Percentiles rank a stretch among this genome's conserved stretches.
phyloP scores from a whole-genome alignment of 2,888 invertebrate genomes.

The Mythimna lalbum region DNA sequence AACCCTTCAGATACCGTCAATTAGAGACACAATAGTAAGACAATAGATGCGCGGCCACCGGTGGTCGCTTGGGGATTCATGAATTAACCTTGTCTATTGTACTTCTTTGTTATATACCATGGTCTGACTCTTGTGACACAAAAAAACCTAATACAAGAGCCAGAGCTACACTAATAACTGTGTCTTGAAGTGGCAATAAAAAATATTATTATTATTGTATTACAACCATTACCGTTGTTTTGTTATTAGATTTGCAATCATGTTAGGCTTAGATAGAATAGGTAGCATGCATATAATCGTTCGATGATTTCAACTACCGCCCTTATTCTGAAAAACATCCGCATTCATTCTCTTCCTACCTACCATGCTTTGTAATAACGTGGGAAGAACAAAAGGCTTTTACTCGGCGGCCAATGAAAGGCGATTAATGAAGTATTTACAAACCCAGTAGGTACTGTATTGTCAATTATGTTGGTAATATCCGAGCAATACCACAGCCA shows the following conservation, averaged over 20 bases:
- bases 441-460: conserved; percentile 7
- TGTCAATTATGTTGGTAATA: conserved; percentile 34
- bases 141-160: too few species aligned
- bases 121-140: too few species aligned
- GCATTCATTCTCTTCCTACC: conserved; percentile 3
- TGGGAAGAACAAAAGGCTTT: conserved; percentile 5
- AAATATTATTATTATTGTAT: too few species aligned
- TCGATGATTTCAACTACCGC: conserved; percentile 11
- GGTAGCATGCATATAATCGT: conserved; percentile 1
- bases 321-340: conserved; percentile 2
- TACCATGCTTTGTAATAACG: conserved; percentile 4
- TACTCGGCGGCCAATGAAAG: conserved; percentile 5
- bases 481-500: conserved; percentile 28
- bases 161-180: too few species aligned
- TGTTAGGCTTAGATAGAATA: not conserved
- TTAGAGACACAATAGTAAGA: too few species aligned
- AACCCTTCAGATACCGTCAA: too few species aligned
- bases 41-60: too few species aligned
- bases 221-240: conserved; percentile 9
- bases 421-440: not conserved
- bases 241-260: conserved; percentile 5
- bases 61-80: too few species aligned
- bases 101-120: too few species aligned
- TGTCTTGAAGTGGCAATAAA: too few species aligned
- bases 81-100: too few species aligned